Evolutionary conservation across 2,113 vertebrate species (phyloP).

Genomic region (Guaruba guarouba): DNA sequence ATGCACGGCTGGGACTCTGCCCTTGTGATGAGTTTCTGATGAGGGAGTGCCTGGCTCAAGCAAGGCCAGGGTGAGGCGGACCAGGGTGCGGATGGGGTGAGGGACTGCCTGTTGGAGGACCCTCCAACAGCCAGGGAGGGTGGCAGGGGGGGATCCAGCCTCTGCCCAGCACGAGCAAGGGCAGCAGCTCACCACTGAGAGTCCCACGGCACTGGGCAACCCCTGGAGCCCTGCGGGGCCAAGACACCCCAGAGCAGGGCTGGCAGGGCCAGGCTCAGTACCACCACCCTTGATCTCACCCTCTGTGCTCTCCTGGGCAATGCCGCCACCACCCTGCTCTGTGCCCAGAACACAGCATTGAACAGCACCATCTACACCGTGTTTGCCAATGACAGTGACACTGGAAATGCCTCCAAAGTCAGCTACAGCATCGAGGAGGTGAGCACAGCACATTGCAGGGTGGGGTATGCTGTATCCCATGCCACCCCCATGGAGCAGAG

Average conservation of each 20-base stretch:
- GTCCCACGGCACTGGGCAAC: background rate
- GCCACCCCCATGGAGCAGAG: background rate
- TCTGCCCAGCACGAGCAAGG: fast-evolving
- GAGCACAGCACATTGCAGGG: background rate
- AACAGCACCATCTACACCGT: slow-evolving; percentile 24
- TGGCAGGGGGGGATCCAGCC: fast-evolving
- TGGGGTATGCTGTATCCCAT: background rate
- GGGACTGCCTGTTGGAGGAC: background rate
- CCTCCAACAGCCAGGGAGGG: background rate
- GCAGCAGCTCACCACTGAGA: background rate
- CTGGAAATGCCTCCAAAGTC: slow-evolving; percentile 12
- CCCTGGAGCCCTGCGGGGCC: background rate
- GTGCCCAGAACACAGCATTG: background rate
- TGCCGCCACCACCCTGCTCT: background rate
- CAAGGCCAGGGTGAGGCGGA: background rate
- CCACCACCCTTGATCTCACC: background rate
- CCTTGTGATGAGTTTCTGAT: background rate
- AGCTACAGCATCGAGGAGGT: slow-evolving; percentile 46
- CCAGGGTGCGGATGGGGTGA: background rate
- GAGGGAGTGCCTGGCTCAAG: background rate
- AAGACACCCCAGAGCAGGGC: background rate
- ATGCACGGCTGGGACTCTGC: background rate
- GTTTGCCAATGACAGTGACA: slow-evolving; percentile 13
- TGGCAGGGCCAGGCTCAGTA: background rate
- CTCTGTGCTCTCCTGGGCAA: background rate